Conservation (phyloP, 2,113 vertebrate genomes). For the Coreoperca whiteheadi region DNA sequence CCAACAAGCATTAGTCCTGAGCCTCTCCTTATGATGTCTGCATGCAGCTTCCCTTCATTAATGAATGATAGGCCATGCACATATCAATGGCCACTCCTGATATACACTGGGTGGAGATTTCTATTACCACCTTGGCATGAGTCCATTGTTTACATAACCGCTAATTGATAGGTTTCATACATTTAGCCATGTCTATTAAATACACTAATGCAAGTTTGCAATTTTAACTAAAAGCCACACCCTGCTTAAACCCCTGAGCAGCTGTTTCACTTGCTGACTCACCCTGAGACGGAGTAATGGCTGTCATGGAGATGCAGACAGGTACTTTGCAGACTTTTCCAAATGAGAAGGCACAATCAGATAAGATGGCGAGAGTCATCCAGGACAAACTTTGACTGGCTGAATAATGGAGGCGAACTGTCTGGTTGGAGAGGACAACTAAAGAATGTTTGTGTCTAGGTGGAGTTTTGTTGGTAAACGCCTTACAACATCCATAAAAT, state of each 20-base stretch:
- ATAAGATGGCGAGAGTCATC: constrained; percentile 31
- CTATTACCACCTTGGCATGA: constrained; percentile 13
- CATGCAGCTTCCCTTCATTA: constrained; percentile 60
- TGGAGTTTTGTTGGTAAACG: constrained; percentile 2
- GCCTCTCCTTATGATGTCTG: constrained; percentile 68
- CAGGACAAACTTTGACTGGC: constrained; percentile 19
- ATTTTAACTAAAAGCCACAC: constrained; percentile 55
- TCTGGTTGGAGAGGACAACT: constrained; percentile 4
- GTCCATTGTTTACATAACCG: constrained; percentile 4
- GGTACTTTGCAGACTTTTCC: constrained; percentile 69
- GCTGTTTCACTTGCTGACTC: constrained; percentile 58
- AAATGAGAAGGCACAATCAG: constrained; percentile 65
- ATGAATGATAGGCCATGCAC: constrained; percentile 60
- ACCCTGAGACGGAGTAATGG: constrained; percentile 55
- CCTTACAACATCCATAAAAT: neutral
- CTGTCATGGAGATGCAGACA: constrained; percentile 48
- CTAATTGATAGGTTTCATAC: constrained; percentile 19
- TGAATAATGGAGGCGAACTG: constrained; percentile 22
- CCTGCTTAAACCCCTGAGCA: constrained; percentile 54
- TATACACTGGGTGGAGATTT: constrained; percentile 24
- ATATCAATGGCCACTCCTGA: constrained; percentile 46
- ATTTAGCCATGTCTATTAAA: constrained; percentile 31
- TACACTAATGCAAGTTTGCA: constrained; percentile 47
- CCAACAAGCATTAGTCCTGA: constrained; percentile 64
- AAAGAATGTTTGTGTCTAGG: constrained; percentile 3